These are phyloP conservation scores for Scaptomyza cyrtandrae DNA, from an alignment of 2,888 invertebrate genomes.

Conservation along the genomic window DNA sequence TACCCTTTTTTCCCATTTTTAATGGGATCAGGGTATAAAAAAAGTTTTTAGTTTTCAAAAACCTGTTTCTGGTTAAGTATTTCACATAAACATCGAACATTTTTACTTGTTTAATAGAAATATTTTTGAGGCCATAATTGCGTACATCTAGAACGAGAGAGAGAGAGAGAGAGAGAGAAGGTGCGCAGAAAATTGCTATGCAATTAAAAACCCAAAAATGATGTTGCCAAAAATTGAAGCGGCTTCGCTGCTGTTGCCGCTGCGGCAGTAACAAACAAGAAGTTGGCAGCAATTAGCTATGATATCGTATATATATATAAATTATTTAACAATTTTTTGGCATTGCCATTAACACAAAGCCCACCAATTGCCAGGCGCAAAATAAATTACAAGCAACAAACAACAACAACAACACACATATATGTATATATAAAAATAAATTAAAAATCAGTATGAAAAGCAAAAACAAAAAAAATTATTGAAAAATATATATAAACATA, in stretches of 20 bases:
- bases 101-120: conserved; percentile 21
- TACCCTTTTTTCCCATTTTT: no score
- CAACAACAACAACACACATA: conserved; percentile 3
- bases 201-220: conserved; percentile 72
- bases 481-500: conserved; percentile 10
- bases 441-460: not conserved
- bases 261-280: conserved; percentile 59
- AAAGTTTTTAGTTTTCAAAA: no score
- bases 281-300: conserved; percentile 74
- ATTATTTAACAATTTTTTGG: conserved; percentile 71
- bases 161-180: not conserved
- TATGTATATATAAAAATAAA: conserved; percentile 9
- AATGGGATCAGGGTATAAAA: no score
- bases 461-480: conserved; percentile 5
- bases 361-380: conserved; percentile 38
- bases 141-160: not conserved
- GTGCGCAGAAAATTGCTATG: conserved; percentile 48
- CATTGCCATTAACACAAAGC: conserved; percentile 68
- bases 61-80: no score
- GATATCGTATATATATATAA: conserved; percentile 51
- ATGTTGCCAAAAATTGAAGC: conserved; percentile 63
- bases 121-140: conserved; percentile 31
- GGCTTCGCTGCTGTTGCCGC: conserved; percentile 11
- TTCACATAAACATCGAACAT: no score
- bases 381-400: conserved; percentile 27